Base-by-base conservation (phyloP, 2,888 invertebrate genomes). In the Microdon myrmicae region DNA sequence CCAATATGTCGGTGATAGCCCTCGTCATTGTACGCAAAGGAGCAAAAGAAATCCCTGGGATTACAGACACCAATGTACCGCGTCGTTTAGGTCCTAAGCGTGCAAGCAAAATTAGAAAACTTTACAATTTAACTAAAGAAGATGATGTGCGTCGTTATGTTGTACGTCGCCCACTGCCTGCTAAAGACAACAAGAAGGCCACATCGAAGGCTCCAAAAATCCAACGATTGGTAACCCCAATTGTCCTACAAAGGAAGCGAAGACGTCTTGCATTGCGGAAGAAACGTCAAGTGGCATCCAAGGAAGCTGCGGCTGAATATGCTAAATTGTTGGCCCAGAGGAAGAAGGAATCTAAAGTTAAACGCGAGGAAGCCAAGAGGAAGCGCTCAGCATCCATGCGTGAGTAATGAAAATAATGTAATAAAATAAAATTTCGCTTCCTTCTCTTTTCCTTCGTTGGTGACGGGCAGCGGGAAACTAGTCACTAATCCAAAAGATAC, bases 101-200 rank as follows among this genome's bases (percentile, higher is more conserved):
- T 79, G 98, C 99, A 0, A 94, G 94, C 75, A 92, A 92, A 81
- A 96, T 98, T 83, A 88, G 96, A 69, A 96, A 96, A 80, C 85
- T 99, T 55, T 99, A 96, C 84, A 97, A 97, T 82, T 83, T 99
- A 76, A 84, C 86, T 75, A 98, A 97, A 83, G 92, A 96, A 75
- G 99, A 99, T 81, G 97, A 99, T 83, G 97, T 98, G 1, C 87
- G 96, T 71, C 92, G 94, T 71, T 99, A 92, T 77, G 98, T 99
- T 51, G 94, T 99, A 68, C 94, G 96, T 80, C 88, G 96, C 64
- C 92, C 96, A 4, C 86, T 94, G 72, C 90, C 93, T 49, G 87
- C 90, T 70, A 89, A 88, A 79, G 90, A 90, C 71, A 89, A 89
- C 78, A 89, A 89, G 80, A 92, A 92, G 76, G 87, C 82, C 53